Evolutionary conservation across 2,888 invertebrate genomes (phyloP).

Genomic region (Acanthopleura granulata): DNA sequence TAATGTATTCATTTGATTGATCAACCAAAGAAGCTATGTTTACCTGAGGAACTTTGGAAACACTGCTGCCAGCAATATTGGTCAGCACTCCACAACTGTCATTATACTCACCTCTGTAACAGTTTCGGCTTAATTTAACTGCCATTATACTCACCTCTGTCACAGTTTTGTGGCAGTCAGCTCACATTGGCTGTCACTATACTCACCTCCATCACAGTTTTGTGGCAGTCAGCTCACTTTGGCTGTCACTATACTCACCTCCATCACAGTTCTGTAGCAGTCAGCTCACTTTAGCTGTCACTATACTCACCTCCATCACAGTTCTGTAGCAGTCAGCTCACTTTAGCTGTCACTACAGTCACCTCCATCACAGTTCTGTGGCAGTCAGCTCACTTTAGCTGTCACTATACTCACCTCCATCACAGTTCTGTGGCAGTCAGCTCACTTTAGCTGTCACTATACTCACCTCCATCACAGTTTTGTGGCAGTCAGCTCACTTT

Average conservation of each 20-base stretch:
- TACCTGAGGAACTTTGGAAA: not conserved
- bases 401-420: not conserved
- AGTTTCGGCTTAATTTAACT: not conserved
- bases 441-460: not conserved
- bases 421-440: not conserved
- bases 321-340: conserved; percentile 71
- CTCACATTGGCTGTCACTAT: not conserved
- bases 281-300: not conserved
- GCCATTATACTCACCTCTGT: too few species aligned
- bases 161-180: not conserved
- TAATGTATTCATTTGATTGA: too few species aligned
- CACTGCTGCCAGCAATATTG: too few species aligned
- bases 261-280: too few species aligned
- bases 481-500: not conserved
- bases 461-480: not conserved
- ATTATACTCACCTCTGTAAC: not conserved
- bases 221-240: not conserved
- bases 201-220: not conserved
- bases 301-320: conserved; percentile 84
- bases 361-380: not conserved
- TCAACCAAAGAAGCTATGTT: too few species aligned
- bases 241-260: not conserved
- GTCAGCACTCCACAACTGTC: not conserved
- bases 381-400: not conserved
- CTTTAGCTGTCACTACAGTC: too few species aligned